phyloP scores from a whole-genome alignment of 2,888 invertebrate genomes.

The Lymantria monacha region DNA sequence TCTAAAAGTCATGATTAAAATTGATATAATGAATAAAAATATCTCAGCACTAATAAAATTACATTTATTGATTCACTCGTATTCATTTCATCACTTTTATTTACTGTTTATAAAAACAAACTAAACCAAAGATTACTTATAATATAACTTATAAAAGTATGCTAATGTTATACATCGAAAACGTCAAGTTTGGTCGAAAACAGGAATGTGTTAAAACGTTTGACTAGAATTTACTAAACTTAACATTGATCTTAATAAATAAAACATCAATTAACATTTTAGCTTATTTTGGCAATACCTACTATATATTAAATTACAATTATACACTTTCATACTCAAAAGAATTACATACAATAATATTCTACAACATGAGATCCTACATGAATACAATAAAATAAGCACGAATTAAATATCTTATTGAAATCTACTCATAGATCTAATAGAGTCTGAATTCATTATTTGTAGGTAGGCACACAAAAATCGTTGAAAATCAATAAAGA shows the following conservation, averaged over 20 bases:
- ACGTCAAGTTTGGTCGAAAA: constrained; percentile 77
- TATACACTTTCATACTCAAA: constrained; percentile 24
- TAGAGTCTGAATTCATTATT: constrained; percentile 8
- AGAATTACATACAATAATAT: constrained; percentile 49
- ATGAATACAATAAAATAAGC: constrained; percentile 44
- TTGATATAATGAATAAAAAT: too few species aligned
- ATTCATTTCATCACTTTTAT: background rate
- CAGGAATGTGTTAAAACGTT: constrained; percentile 80
- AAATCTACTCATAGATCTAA: background rate
- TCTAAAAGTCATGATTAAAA: too few species aligned
- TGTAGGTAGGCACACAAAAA: background rate
- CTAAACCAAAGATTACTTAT: constrained; percentile 32
- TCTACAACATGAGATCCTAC: constrained; percentile 71
- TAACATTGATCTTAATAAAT: constrained; percentile 78
- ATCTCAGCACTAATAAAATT: too few species aligned
- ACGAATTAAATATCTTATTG: constrained; percentile 34
- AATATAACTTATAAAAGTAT: constrained; percentile 25
- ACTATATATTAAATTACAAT: constrained; percentile 5
- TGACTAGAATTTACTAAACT: constrained; percentile 82
- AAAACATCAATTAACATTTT: constrained; percentile 69
- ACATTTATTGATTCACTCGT: too few species aligned
- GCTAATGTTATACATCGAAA: constrained; percentile 47
- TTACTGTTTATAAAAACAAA: constrained; percentile 22
- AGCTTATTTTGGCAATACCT: constrained; percentile 47
- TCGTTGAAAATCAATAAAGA: background rate